phyloP scores from a whole-genome alignment of 2,888 invertebrate genomes.

The Oxyscelio sp. region DNA sequence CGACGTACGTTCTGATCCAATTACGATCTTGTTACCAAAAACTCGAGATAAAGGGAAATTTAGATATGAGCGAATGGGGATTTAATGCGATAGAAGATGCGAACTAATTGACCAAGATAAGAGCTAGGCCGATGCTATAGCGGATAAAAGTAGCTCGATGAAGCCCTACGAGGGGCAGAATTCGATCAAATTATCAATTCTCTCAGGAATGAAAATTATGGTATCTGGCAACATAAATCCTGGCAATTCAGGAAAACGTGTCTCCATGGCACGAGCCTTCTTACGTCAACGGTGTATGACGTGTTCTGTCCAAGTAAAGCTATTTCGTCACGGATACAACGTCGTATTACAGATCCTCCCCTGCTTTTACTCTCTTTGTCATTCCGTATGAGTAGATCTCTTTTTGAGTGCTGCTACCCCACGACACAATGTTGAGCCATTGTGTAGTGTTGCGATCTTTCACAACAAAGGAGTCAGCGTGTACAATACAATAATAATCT shows the following conservation, averaged over 20 bases:
- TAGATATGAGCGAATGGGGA: slow-evolving; percentile 24
- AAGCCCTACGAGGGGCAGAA: neutral
- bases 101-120: slow-evolving; percentile 43
- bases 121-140: slow-evolving; percentile 10
- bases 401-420: slow-evolving; percentile 26
- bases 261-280: slow-evolving; percentile 5
- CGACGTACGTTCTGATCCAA: neutral
- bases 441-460: slow-evolving; percentile 19
- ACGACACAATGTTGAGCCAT: slow-evolving; percentile 21
- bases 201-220: slow-evolving; percentile 13
- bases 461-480: slow-evolving; percentile 25
- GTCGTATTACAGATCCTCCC: slow-evolving; percentile 76
- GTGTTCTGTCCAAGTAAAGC: slow-evolving; percentile 79
- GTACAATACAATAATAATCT: too few relatives aligned
- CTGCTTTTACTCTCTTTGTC: slow-evolving; percentile 55
- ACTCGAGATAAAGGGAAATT: slow-evolving; percentile 23
- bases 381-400: slow-evolving; percentile 62
- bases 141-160: slow-evolving; percentile 11
- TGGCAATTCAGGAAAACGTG: slow-evolving; percentile 19
- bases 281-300: slow-evolving; percentile 22
- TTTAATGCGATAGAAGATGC: slow-evolving; percentile 32
- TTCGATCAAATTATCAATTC: slow-evolving; percentile 10
- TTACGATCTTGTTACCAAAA: slow-evolving; percentile 24
- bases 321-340: slow-evolving; percentile 81
- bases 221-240: slow-evolving; percentile 33